Base-by-base conservation (phyloP, 2,888 invertebrate species). In the Drosophila sordidula region DNA sequence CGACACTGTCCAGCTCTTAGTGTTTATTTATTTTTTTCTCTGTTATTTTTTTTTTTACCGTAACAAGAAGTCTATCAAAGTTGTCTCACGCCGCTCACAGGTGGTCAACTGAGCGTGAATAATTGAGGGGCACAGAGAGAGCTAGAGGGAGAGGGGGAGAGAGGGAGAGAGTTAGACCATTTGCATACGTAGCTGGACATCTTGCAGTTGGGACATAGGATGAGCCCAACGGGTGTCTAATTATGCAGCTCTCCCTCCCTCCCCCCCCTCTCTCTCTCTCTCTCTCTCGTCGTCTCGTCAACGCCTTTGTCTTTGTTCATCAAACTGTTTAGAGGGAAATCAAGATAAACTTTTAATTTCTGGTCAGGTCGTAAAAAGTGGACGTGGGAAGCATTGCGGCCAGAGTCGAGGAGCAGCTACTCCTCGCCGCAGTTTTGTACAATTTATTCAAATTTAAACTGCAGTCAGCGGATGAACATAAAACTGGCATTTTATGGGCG, bases 61-160 rank as follows among this genome's bases (percentile, higher is more conserved):
- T 78, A 75, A 75, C 78, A 63, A 71, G 22, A 46, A 72, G 51
- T 77, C 70, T 70, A 78, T 81, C 70, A 78, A 73, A 61, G 78
- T 61, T 69, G 55, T 70, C 63, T 69, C 69, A 61, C 63, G 51
- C 71, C 73, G 57, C 90, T 78, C 87, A 86, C 82, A 89, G 90
- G 91, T 90, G 90, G 91, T 67, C 90, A 91, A 81, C 90, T 82
- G 80, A 90, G 90, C 91, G 90, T 91, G 80, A 87, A 90, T 89
- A 91, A 90, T 90, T 77, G 71, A 50, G 65, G 11, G 39, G 50
- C 36, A 44, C 45, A 16, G 25, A 29, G 16, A 22, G 14, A 45
- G 32, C 16, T 42, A 38, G 18, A 22, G 26, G 39, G 8, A 5
- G 54, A 41, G 34, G 18, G 42, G 29, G 32, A 36, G 18, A 38